Evolutionary conservation across 2,888 invertebrate genomes (phyloP), one percentile per base, ranked within the genome.

Genomic region (Zygaena filipendulae): DNA sequence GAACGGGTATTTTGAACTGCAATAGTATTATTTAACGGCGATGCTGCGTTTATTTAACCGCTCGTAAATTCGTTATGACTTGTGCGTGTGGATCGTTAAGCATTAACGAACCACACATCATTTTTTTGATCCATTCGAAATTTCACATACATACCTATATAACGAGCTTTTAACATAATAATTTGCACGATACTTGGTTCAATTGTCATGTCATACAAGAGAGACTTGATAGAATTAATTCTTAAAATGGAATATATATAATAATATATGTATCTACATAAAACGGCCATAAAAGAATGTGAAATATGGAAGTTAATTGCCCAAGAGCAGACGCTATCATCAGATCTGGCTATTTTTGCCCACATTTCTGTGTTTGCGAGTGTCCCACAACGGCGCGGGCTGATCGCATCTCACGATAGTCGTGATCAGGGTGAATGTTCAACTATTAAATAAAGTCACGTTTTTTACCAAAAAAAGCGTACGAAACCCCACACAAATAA

Each of bases 1-100:
- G 52, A 58, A 55, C 56, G 52, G 50, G n/a, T n/a, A n/a, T n/a
- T 48, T 52, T 49, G 47, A 52, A 52, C 57, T 43, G 52, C 57
- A 58, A 68, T 66, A 54, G 59, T 55, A 52, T 4, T 4, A 6
- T 6, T 66, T 69, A 69, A 72, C 69, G 67, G 62, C n/a, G 54
- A 58, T 59, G 57, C 61, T 56, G 51, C 56, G 66, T 74, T 72
- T 75, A 72, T 75, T 74, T 75, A 68, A 74, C 64, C 61, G 71
- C 60, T 72, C 68, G 70, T 74, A 70, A 77, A 42, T 49, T 59
- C 52, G 64, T 70, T 62, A 69, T 57, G 60, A 62, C 53, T 16
- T 7, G 16, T 50, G 53, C 51, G 56, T 63, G 66, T 66, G 58
- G 67, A 67, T 63, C 67, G 68, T 68, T 61, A 52, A 59, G 52